A percentile compares a stretch with the other conserved stretches of the same genome.
phyloP scores from a whole-genome alignment of 2,797 vertebrate genomes.

The Acanthopagrus latus region DNA sequence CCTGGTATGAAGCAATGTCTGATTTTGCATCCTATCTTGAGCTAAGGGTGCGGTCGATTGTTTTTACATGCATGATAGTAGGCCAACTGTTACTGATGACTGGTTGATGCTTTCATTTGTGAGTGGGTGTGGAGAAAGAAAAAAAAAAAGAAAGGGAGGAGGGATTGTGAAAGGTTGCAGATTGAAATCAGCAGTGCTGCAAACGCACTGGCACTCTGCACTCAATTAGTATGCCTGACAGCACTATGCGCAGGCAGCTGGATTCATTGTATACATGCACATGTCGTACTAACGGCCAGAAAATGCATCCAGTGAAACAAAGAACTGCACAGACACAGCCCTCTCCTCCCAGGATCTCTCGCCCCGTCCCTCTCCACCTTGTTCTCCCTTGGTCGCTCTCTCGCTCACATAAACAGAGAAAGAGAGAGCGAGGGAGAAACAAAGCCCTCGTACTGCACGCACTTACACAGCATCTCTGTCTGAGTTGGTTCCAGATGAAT shows the following conservation, averaged over 20 bases:
- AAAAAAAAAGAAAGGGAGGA: conserved; percentile 28
- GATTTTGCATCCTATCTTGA: too few species aligned
- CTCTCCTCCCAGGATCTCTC: conserved; percentile 32
- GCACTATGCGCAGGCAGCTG: conserved; percentile 64
- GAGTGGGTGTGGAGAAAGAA: neutral
- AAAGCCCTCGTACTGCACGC: conserved; percentile 59
- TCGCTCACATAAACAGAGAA: conserved; percentile 49
- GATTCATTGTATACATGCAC: conserved; percentile 64
- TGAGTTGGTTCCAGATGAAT: conserved; percentile 79
- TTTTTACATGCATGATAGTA: neutral
- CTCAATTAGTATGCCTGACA: conserved; percentile 78
- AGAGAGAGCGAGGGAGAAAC: conserved; percentile 46
- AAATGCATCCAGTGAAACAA: conserved; percentile 50
- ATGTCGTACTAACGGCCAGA: conserved; percentile 48
- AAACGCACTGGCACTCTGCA: conserved; percentile 43
- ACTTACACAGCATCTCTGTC: conserved; percentile 77
- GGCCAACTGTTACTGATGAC: neutral
- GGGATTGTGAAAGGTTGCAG: conserved; percentile 26
- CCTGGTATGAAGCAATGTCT: too few species aligned
- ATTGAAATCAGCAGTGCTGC: conserved; percentile 64
- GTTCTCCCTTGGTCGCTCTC: conserved; percentile 37
- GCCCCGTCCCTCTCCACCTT: conserved; percentile 20
- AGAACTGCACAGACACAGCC: conserved; percentile 33
- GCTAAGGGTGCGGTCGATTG: neutral
- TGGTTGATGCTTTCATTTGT: neutral